Percentiles rank a stretch among this genome's conserved stretches.
Conservation (phyloP, 2,113 vertebrate genomes). For the Forbesichthys papilliferus region DNA sequence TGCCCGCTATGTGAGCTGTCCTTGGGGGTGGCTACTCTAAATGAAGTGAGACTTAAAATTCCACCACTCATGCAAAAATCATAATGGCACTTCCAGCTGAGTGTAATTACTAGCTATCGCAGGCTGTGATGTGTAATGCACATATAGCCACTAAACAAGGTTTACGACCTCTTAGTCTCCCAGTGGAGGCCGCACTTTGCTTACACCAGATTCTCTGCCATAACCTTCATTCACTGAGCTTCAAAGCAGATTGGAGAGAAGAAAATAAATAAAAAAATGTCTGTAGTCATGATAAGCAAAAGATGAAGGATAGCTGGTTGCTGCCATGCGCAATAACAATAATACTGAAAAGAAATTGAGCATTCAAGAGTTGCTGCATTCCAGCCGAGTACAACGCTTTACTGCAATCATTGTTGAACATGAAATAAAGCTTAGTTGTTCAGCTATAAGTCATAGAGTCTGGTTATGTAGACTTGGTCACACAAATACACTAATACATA, state of each 20-base stretch:
- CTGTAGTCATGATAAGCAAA: constrained; percentile 51
- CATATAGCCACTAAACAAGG: constrained; percentile 43
- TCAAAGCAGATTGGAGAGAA: constrained; percentile 43
- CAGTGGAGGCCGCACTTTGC: constrained; percentile 1
- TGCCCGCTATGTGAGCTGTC: not conserved
- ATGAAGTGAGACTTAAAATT: not conserved
- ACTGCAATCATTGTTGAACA: constrained; percentile 12
- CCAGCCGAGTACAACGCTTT: constrained; percentile 46
- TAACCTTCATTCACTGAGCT: constrained; percentile 31
- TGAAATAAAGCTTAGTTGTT: no score
- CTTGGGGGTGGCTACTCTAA: not conserved
- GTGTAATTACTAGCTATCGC: constrained; percentile 33
- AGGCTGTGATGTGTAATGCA: constrained; percentile 13
- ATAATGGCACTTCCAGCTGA: constrained; percentile 22
- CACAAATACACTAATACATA: no score
- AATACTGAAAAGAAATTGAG: constrained; percentile 60
- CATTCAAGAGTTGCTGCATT: constrained; percentile 58
- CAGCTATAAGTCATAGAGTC: no score
- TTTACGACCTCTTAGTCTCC: constrained; percentile 18
- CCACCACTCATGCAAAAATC: constrained; percentile 16
- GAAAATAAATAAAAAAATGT: constrained; percentile 55
- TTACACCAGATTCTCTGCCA: constrained; percentile 12
- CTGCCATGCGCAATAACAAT: constrained; percentile 61
- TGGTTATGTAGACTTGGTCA: not conserved
- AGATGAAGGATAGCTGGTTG: constrained; percentile 61